Conservation (phyloP, 1,140 invertebrate species). For the Thereuonema tuberculata region DNA sequence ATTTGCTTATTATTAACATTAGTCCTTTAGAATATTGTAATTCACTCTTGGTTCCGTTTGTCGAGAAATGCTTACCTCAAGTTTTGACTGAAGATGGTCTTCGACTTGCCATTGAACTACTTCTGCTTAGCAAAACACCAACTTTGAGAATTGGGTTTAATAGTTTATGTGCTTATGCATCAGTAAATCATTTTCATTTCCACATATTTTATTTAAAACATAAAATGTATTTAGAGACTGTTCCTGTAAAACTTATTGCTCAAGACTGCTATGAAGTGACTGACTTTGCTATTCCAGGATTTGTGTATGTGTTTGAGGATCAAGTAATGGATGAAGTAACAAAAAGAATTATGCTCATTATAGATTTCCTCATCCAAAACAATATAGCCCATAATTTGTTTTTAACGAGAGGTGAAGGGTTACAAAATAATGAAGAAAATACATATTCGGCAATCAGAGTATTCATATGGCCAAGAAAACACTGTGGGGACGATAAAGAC, state of each 20-base stretch:
- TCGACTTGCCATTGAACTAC: constrained; percentile 32
- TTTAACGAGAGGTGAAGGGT: constrained; percentile 40
- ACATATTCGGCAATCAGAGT: constrained; percentile 40
- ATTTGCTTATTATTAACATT: constrained; percentile 42
- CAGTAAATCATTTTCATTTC: constrained; percentile 66
- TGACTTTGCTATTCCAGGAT: constrained; percentile 44
- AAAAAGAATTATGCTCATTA: constrained; percentile 34
- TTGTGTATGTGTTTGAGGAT: constrained; percentile 42
- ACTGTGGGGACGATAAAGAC: constrained; percentile 36
- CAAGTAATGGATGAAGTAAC: constrained; percentile 27
- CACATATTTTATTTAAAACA: constrained; percentile 53
- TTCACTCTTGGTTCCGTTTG: constrained; percentile 45
- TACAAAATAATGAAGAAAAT: background rate
- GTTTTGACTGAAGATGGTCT: constrained; percentile 36
- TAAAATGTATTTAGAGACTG: constrained; percentile 45
- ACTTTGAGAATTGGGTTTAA: constrained; percentile 52
- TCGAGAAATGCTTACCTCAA: constrained; percentile 44
- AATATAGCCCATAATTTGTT: constrained; percentile 52
- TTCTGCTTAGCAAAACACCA: constrained; percentile 37
- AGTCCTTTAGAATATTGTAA: constrained; percentile 54
- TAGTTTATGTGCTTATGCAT: constrained; percentile 58
- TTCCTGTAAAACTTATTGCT: constrained; percentile 33
- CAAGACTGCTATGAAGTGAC: constrained; percentile 36
- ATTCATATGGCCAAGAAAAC: constrained; percentile 47
- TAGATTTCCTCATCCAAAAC: constrained; percentile 39